A percentile compares a stretch with the other conserved stretches of the same genome.
These are phyloP conservation scores for Rattus rattus DNA, from an alignment of 2,113 vertebrate genomes.

Conservation along the genomic window DNA sequence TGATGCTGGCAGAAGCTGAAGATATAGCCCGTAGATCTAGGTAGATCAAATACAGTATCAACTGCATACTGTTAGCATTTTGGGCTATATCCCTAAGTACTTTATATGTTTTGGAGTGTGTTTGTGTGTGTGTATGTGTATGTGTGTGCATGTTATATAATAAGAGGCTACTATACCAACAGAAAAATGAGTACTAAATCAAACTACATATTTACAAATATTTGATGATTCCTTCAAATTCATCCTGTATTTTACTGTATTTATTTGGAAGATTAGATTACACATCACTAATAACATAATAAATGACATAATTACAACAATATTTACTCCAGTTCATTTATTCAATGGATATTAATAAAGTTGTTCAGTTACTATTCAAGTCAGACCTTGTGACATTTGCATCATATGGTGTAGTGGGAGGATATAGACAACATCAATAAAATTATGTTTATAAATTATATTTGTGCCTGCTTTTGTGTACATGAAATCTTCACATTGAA, in stretches of 20 bases:
- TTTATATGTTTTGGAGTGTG: not conserved
- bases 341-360: not conserved
- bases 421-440: not conserved
- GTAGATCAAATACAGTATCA: not conserved
- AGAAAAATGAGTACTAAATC: not conserved
- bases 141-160: not conserved
- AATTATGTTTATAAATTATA: not conserved
- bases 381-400: not conserved
- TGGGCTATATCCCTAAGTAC: not conserved
- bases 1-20: not conserved
- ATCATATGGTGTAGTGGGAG: not conserved
- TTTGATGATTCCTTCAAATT: not conserved
- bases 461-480: not conserved
- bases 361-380: not conserved
- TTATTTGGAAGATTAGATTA: not conserved
- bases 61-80: not conserved
- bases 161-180: not conserved
- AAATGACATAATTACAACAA: not conserved
- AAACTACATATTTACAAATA: not conserved
- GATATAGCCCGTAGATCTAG: not conserved
- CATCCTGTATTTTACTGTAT: not conserved
- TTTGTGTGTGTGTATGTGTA: not conserved
- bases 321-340: not conserved
- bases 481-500: not conserved
- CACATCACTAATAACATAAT: not conserved